Percentiles rank a stretch among this genome's conserved stretches.
phyloP scores from a whole-genome alignment of 2,113 vertebrate genomes.

The Hiodon tergisus region DNA sequence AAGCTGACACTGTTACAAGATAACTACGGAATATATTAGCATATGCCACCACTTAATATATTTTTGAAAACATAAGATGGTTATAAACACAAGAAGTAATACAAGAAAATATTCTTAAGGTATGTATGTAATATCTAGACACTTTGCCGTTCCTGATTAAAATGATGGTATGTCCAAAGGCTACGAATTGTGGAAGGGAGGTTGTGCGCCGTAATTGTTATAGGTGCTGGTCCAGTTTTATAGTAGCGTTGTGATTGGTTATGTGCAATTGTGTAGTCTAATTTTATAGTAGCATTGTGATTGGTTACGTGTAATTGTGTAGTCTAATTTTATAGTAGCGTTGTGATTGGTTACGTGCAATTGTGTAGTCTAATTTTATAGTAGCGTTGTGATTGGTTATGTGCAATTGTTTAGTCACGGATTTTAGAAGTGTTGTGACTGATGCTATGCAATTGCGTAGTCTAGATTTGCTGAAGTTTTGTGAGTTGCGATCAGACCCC shows the following conservation, averaged over 20 bases:
- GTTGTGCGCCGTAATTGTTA: not conserved
- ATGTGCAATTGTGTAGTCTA: not conserved
- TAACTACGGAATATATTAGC: too few species aligned
- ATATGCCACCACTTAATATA: too few species aligned
- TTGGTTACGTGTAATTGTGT: not conserved
- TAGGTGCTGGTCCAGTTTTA: not conserved
- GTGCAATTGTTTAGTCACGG: too few species aligned
- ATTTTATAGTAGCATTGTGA: not conserved
- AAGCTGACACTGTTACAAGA: too few species aligned
- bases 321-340: not conserved
- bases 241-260: not conserved
- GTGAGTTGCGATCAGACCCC: not conserved
- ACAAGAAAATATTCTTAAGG: too few species aligned
- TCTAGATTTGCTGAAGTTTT: too few species aligned
- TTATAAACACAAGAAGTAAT: too few species aligned
- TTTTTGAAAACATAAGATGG: too few species aligned
- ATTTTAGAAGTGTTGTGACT: not conserved
- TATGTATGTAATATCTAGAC: too few species aligned
- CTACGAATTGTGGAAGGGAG: not conserved
- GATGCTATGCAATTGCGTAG: not conserved
- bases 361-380: not conserved
- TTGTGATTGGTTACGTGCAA: not conserved
- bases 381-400: not conserved
- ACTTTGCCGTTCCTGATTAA: too few species aligned
- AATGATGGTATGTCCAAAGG: too few species aligned